Conservation (phyloP, 2,888 invertebrate genomes). For the Sussaba pulchella region DNA sequence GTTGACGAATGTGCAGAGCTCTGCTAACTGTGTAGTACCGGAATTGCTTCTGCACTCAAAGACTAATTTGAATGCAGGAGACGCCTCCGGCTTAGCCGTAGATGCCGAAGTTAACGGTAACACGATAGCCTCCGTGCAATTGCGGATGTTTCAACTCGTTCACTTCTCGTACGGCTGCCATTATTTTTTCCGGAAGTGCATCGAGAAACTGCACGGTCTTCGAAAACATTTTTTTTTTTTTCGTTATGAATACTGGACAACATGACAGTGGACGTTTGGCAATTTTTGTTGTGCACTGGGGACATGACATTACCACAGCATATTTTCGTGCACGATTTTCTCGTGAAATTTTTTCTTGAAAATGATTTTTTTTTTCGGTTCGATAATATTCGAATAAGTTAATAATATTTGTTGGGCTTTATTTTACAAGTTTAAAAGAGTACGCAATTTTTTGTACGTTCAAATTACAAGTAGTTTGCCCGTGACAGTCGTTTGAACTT, state of each 20-base stretch:
- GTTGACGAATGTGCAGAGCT: slow-evolving; percentile 32
- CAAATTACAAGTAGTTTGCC: too few relatives aligned
- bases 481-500: too few relatives aligned
- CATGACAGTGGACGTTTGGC: too few relatives aligned
- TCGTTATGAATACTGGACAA: not conserved
- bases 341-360: too few relatives aligned
- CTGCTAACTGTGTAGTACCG: slow-evolving; percentile 8
- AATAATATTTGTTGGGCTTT: too few relatives aligned
- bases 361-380: not conserved
- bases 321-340: too few relatives aligned
- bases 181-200: not conserved
- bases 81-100: not conserved
- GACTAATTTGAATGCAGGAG: slow-evolving; percentile 40
- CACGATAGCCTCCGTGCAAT: slow-evolving; percentile 21
- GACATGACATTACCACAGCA: too few relatives aligned
- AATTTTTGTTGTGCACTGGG: too few relatives aligned
- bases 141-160: slow-evolving; percentile 1
- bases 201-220: not conserved
- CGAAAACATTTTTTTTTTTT: not conserved
- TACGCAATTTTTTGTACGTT: too few relatives aligned
- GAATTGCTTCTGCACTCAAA: slow-evolving; percentile 54
- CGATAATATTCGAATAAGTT: too few relatives aligned
- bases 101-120: slow-evolving; percentile 17
- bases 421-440: too few relatives aligned
- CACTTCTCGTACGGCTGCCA: not conserved